Percentiles rank a stretch among this genome's conserved stretches.
phyloP scores from a whole-genome alignment of 2,113 vertebrate species.

The Copsychus sechellarum region DNA sequence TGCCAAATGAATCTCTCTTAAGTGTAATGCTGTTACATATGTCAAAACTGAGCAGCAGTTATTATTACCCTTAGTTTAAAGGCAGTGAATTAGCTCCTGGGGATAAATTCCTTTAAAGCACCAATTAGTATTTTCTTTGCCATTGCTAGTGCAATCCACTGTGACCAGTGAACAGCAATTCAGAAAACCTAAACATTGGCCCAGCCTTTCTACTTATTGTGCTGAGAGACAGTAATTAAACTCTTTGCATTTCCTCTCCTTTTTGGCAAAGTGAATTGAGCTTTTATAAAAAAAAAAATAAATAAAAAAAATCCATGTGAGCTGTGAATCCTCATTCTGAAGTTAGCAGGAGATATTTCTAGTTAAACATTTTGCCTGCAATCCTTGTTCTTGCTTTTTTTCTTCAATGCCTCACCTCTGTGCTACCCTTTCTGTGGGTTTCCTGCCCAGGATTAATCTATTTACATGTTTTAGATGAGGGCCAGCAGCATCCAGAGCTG shows the following conservation, averaged over 20 bases:
- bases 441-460: neutral
- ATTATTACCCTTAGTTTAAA: constrained; percentile 3
- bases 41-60: constrained; percentile 10
- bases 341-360: neutral
- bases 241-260: neutral
- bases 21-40: neutral
- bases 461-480: neutral
- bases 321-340: neutral
- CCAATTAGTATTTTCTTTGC: neutral
- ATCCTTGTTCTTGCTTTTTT: neutral
- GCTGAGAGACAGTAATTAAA: neutral
- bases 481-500: neutral
- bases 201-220: neutral
- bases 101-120: constrained; percentile 7
- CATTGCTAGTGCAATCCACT: neutral
- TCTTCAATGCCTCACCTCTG: neutral
- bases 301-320: neutral
- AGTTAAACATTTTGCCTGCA: neutral
- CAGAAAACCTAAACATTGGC: neutral
- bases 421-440: neutral
- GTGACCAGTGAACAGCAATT: neutral
- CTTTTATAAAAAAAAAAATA: neutral
- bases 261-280: neutral
- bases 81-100: constrained; percentile 5
- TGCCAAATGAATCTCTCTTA: constrained; percentile 19